These are phyloP conservation scores for Agrypnus murinus DNA, from an alignment of 2,888 invertebrate species.

Conservation along the genomic window DNA sequence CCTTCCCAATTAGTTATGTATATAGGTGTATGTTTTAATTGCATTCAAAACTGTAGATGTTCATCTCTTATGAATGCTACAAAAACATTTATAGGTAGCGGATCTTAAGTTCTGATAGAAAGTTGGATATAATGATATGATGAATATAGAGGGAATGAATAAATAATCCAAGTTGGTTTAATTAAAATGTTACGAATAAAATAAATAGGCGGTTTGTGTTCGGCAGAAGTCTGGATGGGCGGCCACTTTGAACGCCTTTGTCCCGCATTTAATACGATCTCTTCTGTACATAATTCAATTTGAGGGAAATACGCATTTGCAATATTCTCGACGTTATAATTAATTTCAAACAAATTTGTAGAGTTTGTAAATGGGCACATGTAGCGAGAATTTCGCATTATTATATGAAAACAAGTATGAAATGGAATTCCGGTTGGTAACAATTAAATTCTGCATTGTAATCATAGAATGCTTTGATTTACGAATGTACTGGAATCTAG, in stretches of 20 bases:
- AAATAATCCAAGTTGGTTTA: constrained; percentile 2
- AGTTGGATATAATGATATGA: too few species aligned
- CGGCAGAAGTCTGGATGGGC: constrained; percentile 17
- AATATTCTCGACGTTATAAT: constrained; percentile 48
- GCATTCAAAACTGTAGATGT: too few species aligned
- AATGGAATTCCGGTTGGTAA: constrained; percentile 63
- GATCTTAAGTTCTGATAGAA: too few species aligned
- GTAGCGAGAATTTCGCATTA: constrained; percentile 62
- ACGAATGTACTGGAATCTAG: constrained; percentile 59
- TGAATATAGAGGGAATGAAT: neutral
- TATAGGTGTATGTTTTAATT: too few species aligned
- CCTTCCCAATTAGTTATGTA: too few species aligned
- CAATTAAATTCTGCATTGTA: constrained; percentile 64
- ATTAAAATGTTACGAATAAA: constrained; percentile 13
- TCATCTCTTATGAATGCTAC: too few species aligned
- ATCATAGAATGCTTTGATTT: constrained; percentile 63
- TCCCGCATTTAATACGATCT: constrained; percentile 33
- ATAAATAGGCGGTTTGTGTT: constrained; percentile 23
- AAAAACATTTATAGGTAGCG: too few species aligned
- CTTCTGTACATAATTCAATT: constrained; percentile 44
- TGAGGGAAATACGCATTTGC: constrained; percentile 46
- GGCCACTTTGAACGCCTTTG: constrained; percentile 27
- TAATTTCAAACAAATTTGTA: constrained; percentile 52
- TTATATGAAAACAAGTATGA: constrained; percentile 64
- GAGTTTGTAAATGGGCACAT: constrained; percentile 53